Conservation (phyloP, 1,140 invertebrate species). For the Calliopsis andreniformis region DNA sequence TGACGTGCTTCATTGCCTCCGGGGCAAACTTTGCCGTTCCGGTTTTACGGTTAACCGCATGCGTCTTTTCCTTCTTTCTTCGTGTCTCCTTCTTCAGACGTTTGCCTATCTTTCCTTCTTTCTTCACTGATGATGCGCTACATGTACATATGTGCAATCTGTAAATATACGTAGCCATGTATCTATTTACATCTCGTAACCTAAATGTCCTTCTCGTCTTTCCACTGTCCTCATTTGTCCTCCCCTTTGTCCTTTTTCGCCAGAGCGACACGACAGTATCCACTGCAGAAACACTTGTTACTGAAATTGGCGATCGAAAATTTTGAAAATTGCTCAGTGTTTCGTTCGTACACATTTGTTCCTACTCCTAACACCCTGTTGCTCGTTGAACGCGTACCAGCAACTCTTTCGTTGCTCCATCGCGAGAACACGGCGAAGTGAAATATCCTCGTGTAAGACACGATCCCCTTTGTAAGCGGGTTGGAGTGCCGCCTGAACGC, state of each 20-base stretch:
- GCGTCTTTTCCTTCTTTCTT: conserved; percentile 42
- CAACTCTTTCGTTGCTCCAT: conserved; percentile 54
- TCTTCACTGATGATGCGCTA: no score
- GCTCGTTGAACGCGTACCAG: conserved; percentile 8
- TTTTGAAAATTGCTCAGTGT: conserved; percentile 36
- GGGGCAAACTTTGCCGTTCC: conserved; percentile 67
- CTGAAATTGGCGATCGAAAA: no score
- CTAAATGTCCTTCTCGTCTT: background rate
- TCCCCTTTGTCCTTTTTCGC: no score
- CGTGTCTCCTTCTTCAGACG: conserved; percentile 4
- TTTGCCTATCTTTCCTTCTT: background rate
- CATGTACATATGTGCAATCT: no score
- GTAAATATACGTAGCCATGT: no score
- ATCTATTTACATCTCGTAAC: no score
- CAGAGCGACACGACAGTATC: no score
- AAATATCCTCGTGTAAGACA: conserved; percentile 75
- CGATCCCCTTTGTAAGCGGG: conserved; percentile 67
- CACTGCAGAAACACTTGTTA: no score
- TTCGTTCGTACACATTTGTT: background rate
- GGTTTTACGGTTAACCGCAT: conserved; percentile 69
- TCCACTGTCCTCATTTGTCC: background rate
- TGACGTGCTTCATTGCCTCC: conserved; percentile 81
- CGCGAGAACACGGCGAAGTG: conserved; percentile 71
- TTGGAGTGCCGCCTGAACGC: conserved; percentile 49
- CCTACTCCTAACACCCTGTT: conserved; percentile 19